These are phyloP conservation scores for Melieria omissa DNA, from an alignment of 2,888 invertebrate genomes.

Conservation along the genomic window DNA sequence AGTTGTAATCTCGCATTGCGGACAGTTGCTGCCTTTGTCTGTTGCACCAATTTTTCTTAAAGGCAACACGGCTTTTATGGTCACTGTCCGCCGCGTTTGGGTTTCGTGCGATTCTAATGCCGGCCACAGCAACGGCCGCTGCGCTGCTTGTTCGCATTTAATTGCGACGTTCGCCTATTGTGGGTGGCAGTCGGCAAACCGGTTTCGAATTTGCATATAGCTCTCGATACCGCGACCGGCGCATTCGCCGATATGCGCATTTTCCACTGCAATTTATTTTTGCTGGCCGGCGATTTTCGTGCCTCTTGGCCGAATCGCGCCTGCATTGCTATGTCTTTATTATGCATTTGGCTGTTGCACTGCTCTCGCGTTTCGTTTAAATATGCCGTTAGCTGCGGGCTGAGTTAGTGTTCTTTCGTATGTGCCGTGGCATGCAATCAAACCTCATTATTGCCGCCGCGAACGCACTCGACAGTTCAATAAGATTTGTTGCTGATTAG, in stretches of 20 bases:
- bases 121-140: background rate
- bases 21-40: background rate
- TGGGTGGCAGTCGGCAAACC: constrained; percentile 26
- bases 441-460: constrained; percentile 26
- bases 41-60: constrained; percentile 32
- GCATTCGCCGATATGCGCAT: constrained; percentile 22
- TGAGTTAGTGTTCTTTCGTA: constrained; percentile 21
- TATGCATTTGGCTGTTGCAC: constrained; percentile 21
- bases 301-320: background rate
- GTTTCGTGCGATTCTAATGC: constrained; percentile 18
- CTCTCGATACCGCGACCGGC: constrained; percentile 5
- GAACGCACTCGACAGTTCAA: constrained; percentile 29
- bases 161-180: constrained; percentile 28
- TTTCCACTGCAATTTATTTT: constrained; percentile 30
- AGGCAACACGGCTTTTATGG: constrained; percentile 26
- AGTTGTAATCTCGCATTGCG: no score
- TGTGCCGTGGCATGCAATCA: constrained; percentile 24
- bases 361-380: constrained; percentile 12
- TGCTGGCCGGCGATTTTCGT: constrained; percentile 11
- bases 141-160: constrained; percentile 17
- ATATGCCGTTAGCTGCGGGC: constrained; percentile 24
- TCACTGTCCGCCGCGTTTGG: constrained; percentile 23
- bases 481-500: constrained; percentile 32
- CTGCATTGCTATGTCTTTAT: constrained; percentile 31
- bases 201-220: constrained; percentile 27